Evolutionary conservation across 1,140 invertebrate species (phyloP).

Genomic region (Rhopalosiphum padi): DNA sequence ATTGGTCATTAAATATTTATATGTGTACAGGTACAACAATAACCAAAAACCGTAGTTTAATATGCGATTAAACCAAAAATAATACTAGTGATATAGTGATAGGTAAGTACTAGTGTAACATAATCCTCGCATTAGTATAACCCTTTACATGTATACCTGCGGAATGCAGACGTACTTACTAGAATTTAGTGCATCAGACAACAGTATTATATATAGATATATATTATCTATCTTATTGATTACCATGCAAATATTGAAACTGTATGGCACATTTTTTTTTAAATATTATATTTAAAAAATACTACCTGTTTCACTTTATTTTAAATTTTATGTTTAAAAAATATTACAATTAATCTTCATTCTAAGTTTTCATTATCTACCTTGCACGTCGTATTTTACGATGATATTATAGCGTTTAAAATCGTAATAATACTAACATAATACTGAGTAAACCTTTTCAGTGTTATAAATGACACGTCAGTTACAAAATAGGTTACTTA

Average conservation of each 20-base stretch:
- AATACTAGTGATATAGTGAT: background rate
- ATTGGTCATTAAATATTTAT: background rate
- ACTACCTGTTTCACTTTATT: background rate
- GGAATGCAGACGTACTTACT: background rate
- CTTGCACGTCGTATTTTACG: background rate
- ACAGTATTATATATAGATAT: background rate
- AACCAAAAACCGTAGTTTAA: background rate
- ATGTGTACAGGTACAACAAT: background rate
- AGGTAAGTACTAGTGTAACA: background rate
- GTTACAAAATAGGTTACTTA: background rate
- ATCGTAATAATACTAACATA: conserved; percentile 9
- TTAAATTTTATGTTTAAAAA: background rate
- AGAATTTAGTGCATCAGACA: background rate
- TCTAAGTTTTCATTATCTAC: background rate
- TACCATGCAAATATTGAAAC: background rate
- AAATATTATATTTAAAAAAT: background rate
- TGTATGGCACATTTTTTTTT: background rate
- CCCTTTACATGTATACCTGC: too few species aligned
- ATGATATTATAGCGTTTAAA: conserved; percentile 8
- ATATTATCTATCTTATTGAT: background rate
- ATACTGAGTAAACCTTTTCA: background rate
- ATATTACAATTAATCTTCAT: background rate
- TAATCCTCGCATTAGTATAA: background rate
- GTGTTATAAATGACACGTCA: background rate
- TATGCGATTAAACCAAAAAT: background rate